Evolutionary conservation across 2,113 vertebrate species (phyloP), one percentile per base, ranked within the genome.

Genomic region (Burhinus oedicnemus): DNA sequence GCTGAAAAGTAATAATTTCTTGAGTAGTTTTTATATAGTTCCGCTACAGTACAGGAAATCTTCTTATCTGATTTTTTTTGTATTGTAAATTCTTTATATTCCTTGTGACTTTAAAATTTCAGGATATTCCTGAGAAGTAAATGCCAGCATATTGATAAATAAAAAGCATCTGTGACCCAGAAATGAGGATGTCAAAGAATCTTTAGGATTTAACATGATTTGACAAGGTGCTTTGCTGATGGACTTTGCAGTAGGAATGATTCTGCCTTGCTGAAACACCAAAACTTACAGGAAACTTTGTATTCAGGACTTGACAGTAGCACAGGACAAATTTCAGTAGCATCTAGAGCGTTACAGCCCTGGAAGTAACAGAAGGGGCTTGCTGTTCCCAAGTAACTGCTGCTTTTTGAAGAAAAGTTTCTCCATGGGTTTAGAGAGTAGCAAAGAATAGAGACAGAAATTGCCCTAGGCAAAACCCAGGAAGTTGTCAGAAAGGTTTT

Each of bases 401-500:
- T 80, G 88, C 8, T 87, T 79, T 68, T 68, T 18, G 74, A 14
- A 79, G 52, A 60, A 49, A 25, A 45, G 58, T 36, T 60, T 49
- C 49, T 89, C 76, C 7, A 15, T 26, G n/a, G 22, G 17, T 76
- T 79, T 83, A 34, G 42, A 82, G 15, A 45, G 30, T 9, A 83
- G 47, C 42, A 62, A 60, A 83, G 68, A 47, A 40, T 27, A 60
- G 47, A 72, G 36, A 69, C 30, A 70, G 49, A 52, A 85, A 69
- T 20, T 36, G 32, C 75, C 38, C 8, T 66, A 72, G 66, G 79
- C 70, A 90, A 87, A 90, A 74, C 40, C 47, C 70, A 49, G 62
- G 29, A 86, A 86, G 34, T 64, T 95, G 42, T 79, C 66, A 72
- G 38, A 82, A 83, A 83, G 12, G 38, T 77, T 93, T 52, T 80